Evolutionary conservation across 2,888 invertebrate genomes (phyloP).

Genomic region (Synanthedon myopaeformis): DNA sequence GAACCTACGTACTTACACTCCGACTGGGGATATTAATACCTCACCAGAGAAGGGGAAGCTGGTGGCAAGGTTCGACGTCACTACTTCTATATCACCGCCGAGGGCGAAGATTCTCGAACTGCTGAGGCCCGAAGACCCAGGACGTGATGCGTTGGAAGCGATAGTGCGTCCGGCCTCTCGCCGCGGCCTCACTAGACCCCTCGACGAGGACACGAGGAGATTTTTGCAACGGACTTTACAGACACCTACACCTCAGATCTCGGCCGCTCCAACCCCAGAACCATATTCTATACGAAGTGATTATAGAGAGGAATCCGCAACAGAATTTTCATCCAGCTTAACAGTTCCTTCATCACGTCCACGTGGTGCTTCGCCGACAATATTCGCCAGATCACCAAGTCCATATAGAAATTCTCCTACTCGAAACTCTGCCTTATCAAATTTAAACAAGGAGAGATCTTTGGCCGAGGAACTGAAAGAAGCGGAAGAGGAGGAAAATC

Average conservation of each 20-base stretch:
- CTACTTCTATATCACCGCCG: constrained; percentile 40
- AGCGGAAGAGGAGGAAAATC: constrained; percentile 40
- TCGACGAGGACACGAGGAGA: constrained; percentile 52
- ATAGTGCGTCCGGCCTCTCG: constrained; percentile 53
- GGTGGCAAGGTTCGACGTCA: constrained; percentile 47
- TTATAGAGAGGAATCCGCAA: neutral
- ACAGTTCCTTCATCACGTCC: neutral
- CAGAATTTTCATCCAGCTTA: neutral
- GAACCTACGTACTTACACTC: constrained; percentile 47
- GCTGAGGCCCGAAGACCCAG: constrained; percentile 49
- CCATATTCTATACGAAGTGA: constrained; percentile 7
- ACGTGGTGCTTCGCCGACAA: neutral
- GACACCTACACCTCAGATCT: constrained; percentile 37
- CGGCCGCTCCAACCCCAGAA: constrained; percentile 27
- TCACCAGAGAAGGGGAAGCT: constrained; percentile 43
- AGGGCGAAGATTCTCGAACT: constrained; percentile 51
- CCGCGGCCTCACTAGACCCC: constrained; percentile 41
- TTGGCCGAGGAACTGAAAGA: constrained; percentile 55
- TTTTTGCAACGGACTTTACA: constrained; percentile 51
- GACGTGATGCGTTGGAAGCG: constrained; percentile 49
- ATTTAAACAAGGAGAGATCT: constrained; percentile 24
- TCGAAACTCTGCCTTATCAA: neutral
- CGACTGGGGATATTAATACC: constrained; percentile 47
- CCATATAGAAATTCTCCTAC: constrained; percentile 9
- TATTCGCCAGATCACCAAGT: constrained; percentile 6